Conservation (phyloP, 2,797 vertebrate genomes). For the Galagoides demidoff region DNA sequence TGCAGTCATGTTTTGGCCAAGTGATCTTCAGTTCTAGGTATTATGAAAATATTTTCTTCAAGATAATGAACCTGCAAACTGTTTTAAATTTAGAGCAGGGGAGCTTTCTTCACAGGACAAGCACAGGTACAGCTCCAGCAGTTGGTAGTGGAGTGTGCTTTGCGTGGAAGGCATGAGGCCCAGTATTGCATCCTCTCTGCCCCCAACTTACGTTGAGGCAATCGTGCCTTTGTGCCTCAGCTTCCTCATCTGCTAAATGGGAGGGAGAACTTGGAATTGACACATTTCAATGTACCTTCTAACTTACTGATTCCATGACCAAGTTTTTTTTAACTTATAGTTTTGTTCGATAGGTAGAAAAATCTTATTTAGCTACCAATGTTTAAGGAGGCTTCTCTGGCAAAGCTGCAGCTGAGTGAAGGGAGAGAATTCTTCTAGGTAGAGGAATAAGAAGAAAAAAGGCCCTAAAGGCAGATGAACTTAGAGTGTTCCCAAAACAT, state of each 20-base stretch:
- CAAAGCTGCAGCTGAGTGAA: background rate
- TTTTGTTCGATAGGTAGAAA: background rate
- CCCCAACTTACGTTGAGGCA: background rate
- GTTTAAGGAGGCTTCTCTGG: background rate
- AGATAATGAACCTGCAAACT: background rate
- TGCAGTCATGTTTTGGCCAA: background rate
- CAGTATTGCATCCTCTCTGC: background rate
- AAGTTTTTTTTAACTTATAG: background rate
- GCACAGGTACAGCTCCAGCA: background rate
- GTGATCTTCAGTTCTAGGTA: background rate
- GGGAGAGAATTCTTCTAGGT: background rate
- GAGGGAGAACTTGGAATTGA: background rate
- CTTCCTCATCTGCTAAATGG: background rate
- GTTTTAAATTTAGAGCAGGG: background rate
- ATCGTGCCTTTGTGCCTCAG: background rate
- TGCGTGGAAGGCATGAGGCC: background rate
- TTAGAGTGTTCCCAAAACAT: background rate
- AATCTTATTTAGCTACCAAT: background rate
- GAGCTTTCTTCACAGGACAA: background rate
- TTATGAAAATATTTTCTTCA: background rate
- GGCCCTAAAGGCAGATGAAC: background rate
- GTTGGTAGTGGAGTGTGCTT: background rate
- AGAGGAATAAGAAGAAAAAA: background rate
- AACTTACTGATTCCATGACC: background rate
- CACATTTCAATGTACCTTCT: background rate